Conservation (phyloP, 2,113 vertebrate species). For the Campylorhamphus procurvoides region DNA sequence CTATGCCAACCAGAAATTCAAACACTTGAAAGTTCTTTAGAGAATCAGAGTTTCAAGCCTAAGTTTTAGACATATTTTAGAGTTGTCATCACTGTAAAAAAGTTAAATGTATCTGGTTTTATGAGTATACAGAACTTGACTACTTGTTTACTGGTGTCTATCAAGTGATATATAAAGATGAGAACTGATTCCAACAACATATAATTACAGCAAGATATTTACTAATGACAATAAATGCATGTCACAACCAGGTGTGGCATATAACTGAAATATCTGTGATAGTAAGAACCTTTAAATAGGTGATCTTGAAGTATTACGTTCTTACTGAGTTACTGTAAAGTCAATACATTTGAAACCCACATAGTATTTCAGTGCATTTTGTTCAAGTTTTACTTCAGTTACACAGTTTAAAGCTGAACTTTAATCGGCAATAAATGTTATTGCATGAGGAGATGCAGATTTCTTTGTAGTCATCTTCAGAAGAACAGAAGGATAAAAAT, state of each 20-base stretch:
- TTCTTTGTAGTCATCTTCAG: neutral
- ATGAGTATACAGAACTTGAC: neutral
- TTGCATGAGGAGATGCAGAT: neutral
- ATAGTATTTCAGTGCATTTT: neutral
- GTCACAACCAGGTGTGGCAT: neutral
- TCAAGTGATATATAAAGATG: neutral
- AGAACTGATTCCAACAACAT: neutral
- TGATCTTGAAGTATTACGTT: neutral
- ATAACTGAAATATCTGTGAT: neutral
- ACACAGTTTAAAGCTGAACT: neutral
- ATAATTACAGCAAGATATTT: neutral
- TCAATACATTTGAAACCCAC: neutral
- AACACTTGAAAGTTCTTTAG: neutral
- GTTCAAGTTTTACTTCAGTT: neutral
- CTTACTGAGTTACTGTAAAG: neutral
- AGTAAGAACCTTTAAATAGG: neutral
- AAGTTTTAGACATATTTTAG: neutral
- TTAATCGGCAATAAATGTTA: neutral
- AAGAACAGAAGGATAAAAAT: neutral
- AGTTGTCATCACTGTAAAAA: neutral
- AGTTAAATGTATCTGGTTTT: neutral
- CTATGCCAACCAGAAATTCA: conserved; percentile 19
- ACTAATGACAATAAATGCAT: neutral
- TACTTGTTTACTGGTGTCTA: neutral
- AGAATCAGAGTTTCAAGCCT: neutral